A percentile compares a stretch with the other conserved stretches of the same genome.
These are phyloP conservation scores for Rhinopithecus roxellana DNA, from an alignment of 2,113 vertebrate species.

Conservation along the genomic window DNA sequence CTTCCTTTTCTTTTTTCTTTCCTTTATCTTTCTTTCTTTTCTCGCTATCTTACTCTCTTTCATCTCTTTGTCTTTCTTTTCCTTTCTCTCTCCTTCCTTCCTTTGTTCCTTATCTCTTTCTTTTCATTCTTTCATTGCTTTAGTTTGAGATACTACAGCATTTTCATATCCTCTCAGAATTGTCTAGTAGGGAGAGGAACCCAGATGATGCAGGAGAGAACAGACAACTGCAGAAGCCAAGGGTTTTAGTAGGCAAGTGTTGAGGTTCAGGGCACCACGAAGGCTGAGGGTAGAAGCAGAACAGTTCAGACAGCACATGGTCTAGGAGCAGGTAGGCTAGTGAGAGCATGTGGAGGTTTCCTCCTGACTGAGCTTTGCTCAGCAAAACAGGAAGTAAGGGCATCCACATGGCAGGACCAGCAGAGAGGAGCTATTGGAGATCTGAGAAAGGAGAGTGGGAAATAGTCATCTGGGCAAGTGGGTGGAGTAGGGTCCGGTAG, in stretches of 20 bases:
- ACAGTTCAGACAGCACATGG: neutral
- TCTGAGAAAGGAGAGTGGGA: neutral
- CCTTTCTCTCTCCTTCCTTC: neutral
- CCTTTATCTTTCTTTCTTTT: neutral
- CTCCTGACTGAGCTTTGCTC: neutral
- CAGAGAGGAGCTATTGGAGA: neutral
- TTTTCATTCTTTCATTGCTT: neutral
- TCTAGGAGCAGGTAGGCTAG: neutral
- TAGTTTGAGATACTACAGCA: neutral
- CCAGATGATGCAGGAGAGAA: neutral
- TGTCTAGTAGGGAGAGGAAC: neutral
- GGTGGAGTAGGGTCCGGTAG: neutral
- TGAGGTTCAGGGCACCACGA: neutral
- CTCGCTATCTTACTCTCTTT: neutral
- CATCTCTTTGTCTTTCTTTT: neutral
- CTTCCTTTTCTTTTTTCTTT: neutral
- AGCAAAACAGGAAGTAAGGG: neutral
- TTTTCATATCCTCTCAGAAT: neutral
- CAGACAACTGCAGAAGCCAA: neutral
- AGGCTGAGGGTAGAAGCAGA: rapidly evolving
- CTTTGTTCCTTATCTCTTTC: neutral
- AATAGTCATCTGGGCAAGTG: neutral
- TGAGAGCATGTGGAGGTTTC: neutral
- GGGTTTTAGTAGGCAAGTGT: neutral
- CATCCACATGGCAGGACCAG: neutral